Percentiles rank a stretch among this genome's conserved stretches.
Evolutionary conservation across 2,113 vertebrate species (phyloP).

Genomic region (Notiomystis cincta): DNA sequence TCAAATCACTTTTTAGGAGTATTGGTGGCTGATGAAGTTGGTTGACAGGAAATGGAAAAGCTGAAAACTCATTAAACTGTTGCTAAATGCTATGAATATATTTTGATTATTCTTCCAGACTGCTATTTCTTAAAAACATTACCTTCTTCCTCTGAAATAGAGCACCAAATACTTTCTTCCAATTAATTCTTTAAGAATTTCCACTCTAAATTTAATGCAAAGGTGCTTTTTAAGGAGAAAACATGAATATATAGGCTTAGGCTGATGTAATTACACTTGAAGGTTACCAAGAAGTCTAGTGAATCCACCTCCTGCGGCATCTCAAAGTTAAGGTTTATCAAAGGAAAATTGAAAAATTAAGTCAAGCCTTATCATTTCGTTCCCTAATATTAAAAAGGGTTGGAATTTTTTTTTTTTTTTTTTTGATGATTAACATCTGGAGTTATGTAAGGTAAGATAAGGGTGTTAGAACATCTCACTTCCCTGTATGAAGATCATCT

Average conservation of each 20-base stretch:
- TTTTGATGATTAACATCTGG: constrained; percentile 45
- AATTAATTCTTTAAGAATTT: not conserved
- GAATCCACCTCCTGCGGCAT: not conserved
- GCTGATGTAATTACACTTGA: not conserved
- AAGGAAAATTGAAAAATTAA: constrained; percentile 16
- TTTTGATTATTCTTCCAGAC: not conserved
- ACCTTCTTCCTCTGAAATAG: not conserved
- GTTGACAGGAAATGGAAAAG: not conserved
- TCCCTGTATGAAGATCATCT: constrained; percentile 24
- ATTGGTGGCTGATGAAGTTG: not conserved
- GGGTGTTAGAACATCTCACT: constrained; percentile 21
- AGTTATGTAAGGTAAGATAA: constrained; percentile 52
- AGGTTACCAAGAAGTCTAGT: not conserved
- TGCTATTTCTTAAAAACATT: not conserved
- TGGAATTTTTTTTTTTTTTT: not conserved
- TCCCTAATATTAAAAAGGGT: constrained; percentile 34
- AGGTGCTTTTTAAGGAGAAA: not conserved
- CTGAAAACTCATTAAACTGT: constrained; percentile 1
- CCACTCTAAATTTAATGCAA: not conserved
- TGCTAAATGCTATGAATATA: not conserved
- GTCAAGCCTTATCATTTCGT: constrained; percentile 22
- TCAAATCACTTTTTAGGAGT: not conserved
- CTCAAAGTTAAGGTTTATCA: constrained; percentile 34
- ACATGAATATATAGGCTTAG: not conserved
- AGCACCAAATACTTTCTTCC: not conserved